These are phyloP conservation scores for Sitta europaea DNA, from an alignment of 2,113 vertebrate genomes.

Conservation along the genomic window DNA sequence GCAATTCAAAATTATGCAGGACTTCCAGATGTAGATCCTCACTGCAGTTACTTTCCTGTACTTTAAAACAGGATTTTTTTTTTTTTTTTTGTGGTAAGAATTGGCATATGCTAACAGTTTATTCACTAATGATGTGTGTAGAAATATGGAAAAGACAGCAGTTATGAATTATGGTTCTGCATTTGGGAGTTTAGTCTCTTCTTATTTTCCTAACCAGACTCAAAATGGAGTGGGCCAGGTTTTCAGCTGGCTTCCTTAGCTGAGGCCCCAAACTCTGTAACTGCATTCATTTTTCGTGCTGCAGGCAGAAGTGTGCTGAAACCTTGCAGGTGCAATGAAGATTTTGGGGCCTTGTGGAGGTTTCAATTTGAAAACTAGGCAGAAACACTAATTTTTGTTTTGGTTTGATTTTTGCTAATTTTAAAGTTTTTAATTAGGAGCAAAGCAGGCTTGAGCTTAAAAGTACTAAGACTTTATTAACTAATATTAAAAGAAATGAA, in stretches of 20 bases:
- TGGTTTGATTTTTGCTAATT: no score
- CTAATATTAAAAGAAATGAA: no score
- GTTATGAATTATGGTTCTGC: conserved; percentile 14
- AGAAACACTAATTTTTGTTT: no score
- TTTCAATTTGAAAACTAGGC: no score
- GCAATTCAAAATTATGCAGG: not conserved
- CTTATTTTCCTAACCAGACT: conserved; percentile 7
- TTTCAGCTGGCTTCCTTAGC: not conserved
- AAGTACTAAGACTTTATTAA: no score
- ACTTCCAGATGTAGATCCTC: not conserved
- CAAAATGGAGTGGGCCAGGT: not conserved
- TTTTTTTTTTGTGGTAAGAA: not conserved
- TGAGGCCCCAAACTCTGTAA: not conserved
- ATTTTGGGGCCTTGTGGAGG: conserved; percentile 12
- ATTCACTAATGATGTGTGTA: not conserved
- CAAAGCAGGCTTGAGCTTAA: no score
- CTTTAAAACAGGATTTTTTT: not conserved
- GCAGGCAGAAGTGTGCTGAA: not conserved
- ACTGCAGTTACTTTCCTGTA: not conserved
- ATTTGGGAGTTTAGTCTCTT: conserved; percentile 15
- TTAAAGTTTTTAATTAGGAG: no score
- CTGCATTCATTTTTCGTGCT: conserved; percentile 30
- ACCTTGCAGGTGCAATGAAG: conserved; percentile 30
- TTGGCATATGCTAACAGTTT: not conserved
- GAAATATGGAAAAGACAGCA: not conserved